phyloP scores from a whole-genome alignment of 2,888 invertebrate genomes.

The Dexiosoma caninum region DNA sequence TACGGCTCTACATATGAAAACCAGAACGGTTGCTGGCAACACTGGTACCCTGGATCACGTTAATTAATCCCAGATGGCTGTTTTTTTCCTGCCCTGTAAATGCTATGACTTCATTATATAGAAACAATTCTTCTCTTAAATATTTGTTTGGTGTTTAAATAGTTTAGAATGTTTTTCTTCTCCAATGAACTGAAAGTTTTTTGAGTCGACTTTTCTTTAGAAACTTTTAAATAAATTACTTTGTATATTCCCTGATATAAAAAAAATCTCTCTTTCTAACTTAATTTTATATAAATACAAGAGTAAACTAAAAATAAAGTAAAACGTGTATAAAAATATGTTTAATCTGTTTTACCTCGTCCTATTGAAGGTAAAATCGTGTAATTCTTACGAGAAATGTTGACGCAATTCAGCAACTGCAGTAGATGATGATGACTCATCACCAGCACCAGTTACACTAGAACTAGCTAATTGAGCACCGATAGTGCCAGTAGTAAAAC shows the following conservation, averaged over 20 bases:
- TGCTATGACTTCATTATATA: neutral
- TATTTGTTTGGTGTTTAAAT: neutral
- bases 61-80: no score
- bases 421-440: constrained; percentile 60
- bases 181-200: no score
- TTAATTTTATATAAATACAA: constrained; percentile 18
- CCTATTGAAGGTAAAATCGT: constrained; percentile 2
- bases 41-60: no score
- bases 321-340: constrained; percentile 29
- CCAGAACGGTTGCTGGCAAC: no score
- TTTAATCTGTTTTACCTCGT: constrained; percentile 29
- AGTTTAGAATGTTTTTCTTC: neutral
- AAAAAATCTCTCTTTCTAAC: constrained; percentile 57
- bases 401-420: constrained; percentile 72
- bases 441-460: constrained; percentile 60
- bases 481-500: constrained; percentile 68
- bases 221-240: constrained; percentile 55
- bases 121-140: neutral
- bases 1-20: no score
- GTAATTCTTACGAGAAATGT: constrained; percentile 72
- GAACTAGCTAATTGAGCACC: constrained; percentile 60
- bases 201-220: neutral
- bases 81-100: neutral
- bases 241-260: constrained; percentile 61
- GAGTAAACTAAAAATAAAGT: constrained; percentile 28